Conservation (phyloP, 2,888 invertebrate genomes). For the Mayetiola destructor region DNA sequence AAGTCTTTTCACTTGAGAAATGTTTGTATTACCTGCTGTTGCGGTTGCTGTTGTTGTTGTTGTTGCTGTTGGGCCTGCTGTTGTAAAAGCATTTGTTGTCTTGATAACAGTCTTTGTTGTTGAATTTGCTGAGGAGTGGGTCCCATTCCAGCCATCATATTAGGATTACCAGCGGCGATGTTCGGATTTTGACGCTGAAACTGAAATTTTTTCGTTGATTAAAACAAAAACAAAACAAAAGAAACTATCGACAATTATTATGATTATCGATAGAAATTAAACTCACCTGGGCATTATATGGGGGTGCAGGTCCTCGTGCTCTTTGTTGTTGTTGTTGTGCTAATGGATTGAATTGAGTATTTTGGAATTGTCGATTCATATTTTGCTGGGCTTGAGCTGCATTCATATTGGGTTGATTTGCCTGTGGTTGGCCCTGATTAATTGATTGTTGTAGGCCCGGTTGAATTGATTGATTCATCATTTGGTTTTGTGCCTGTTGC, state of each 20-base stretch:
- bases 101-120: constrained; percentile 46
- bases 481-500: background rate
- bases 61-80: constrained; percentile 40
- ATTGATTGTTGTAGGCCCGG: constrained; percentile 25
- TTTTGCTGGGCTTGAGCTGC: constrained; percentile 29
- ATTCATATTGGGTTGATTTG: constrained; percentile 20
- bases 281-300: constrained; percentile 61
- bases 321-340: constrained; percentile 22
- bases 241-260: too few relatives aligned
- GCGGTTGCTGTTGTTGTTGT: constrained; percentile 27
- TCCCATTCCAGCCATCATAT: constrained; percentile 6
- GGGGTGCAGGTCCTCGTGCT: constrained; percentile 53
- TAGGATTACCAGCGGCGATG: background rate
- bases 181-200: too few relatives aligned
- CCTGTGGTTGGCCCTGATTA: constrained; percentile 23
- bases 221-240: too few relatives aligned
- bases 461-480: background rate
- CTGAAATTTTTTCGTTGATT: too few relatives aligned
- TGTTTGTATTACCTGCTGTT: constrained; percentile 5
- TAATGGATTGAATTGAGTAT: background rate
- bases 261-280: too few relatives aligned
- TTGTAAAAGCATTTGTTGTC: constrained; percentile 54
- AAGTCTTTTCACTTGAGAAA: too few relatives aligned
- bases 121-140: constrained; percentile 25
- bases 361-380: background rate